Base-by-base conservation (phyloP, 2,888 invertebrate species). In the Clistopyga incitator region DNA sequence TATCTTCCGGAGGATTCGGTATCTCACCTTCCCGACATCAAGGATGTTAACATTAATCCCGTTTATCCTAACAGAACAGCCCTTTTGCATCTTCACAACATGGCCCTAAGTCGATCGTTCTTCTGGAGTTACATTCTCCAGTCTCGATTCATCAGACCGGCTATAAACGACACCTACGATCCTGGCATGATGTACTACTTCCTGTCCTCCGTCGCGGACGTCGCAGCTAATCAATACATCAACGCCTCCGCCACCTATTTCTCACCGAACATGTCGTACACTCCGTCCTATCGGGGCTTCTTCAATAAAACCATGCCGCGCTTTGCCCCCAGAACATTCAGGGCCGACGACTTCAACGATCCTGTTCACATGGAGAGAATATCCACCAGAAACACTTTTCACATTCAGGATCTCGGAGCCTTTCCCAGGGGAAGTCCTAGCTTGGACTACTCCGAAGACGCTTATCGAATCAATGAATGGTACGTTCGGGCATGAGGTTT, bases 171-270 rank as follows among this genome's bases (percentile, higher is more conserved):
- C 90, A 97, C 98, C 0, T 98, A 98, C 88, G 99, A 99, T 94
- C 99, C 99, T 0, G 99, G 99, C 75, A 98, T 99, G 96, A 98
- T 99, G 98, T 99, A 99, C 91, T 98, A 98, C 91, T 98, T 98
- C 92, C 94, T 99, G 59, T 98, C 99, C 0, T 97, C 98, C 0
- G 97, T 98, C 0, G 98, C 99, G 0, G 99, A 99, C 93, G 97
- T 99, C 0, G 97, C 99, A 0, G 95, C 98, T 0, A 99, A 98
- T 93, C 97, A 97, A 0, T 96, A 97, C 88, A 97, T 98, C 85
- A 98, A 98, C 91, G 97, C 98, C 76, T 98, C 98, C 92, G 97
- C 98, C 0, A 95, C 99, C 85, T 98, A 99, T 92, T 99, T 99
- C 92, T 96, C 99, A 2, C 98, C 98, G 0, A 98, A 99, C 90